Conservation (phyloP, 2,113 vertebrate genomes). For the Mixornis gularis region DNA sequence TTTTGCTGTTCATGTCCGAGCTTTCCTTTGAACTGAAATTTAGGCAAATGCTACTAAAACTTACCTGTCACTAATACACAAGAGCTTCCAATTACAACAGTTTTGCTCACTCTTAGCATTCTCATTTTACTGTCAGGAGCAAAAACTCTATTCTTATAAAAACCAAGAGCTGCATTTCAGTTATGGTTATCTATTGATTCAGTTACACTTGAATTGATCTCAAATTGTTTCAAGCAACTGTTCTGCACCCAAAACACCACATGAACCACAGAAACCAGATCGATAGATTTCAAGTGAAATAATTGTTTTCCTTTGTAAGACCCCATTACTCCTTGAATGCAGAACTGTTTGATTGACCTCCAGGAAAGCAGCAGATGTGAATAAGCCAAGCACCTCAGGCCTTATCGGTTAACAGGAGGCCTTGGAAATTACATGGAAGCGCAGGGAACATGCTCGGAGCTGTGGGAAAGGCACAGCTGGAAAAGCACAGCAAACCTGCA, state of each 20-base stretch:
- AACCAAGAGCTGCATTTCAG: slow-evolving; percentile 5
- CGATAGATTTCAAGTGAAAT: slow-evolving; percentile 72
- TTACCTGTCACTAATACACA: not conserved
- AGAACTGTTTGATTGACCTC: slow-evolving; percentile 69
- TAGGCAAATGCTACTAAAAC: not conserved
- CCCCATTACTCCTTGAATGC: slow-evolving; percentile 69
- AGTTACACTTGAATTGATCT: slow-evolving; percentile 65
- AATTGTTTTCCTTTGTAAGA: slow-evolving; percentile 74
- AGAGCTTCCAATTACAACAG: not conserved
- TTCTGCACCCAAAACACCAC: slow-evolving; percentile 64
- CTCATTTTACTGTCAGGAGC: not conserved
- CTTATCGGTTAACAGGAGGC: slow-evolving; percentile 69
- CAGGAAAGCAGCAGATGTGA: slow-evolving; percentile 75
- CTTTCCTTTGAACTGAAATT: not conserved
- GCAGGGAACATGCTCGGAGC: not conserved
- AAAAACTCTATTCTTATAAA: slow-evolving; percentile 4
- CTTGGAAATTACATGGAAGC: slow-evolving; percentile 68
- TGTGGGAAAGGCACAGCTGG: slow-evolving; percentile 74
- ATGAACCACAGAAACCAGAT: slow-evolving; percentile 65
- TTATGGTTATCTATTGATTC: slow-evolving; percentile 49
- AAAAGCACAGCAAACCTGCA: not conserved
- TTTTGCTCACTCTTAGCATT: not conserved
- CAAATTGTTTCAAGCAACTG: slow-evolving; percentile 61
- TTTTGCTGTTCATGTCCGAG: not conserved
- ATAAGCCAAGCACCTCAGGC: slow-evolving; percentile 60